Conservation (phyloP, 2,797 vertebrate species). For the Tarsius wallacei region DNA sequence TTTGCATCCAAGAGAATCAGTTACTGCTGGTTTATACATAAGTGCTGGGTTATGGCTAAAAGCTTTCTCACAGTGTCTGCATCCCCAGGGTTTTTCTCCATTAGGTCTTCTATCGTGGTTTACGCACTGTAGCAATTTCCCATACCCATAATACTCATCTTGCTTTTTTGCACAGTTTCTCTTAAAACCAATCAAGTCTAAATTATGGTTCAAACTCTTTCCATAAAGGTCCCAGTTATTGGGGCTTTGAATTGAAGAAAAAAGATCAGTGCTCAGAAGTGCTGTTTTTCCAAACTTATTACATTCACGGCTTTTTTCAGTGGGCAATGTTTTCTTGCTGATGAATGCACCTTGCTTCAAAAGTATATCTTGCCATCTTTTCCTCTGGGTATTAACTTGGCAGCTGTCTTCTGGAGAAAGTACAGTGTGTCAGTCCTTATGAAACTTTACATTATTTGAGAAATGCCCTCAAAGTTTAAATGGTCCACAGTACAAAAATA, state of each 20-base stretch:
- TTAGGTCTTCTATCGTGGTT: constrained; percentile 52
- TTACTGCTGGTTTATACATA: constrained; percentile 45
- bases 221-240: constrained; percentile 28
- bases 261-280: constrained; percentile 64
- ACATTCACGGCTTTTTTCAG: not conserved
- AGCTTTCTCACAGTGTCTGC: constrained; percentile 69
- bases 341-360: constrained; percentile 36
- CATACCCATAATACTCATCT: constrained; percentile 21
- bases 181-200: constrained; percentile 65
- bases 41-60: constrained; percentile 65
- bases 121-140: constrained; percentile 56
- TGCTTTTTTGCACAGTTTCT: constrained; percentile 62
- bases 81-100: constrained; percentile 71
- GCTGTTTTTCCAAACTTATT: constrained; percentile 72
- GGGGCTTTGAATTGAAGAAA: constrained; percentile 68
- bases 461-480: constrained; percentile 47
- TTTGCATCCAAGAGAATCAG: constrained; percentile 51
- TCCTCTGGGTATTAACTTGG: constrained; percentile 35
- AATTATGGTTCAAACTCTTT: constrained; percentile 40
- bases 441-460: constrained; percentile 48
- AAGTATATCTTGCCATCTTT: constrained; percentile 53
- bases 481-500: not conserved
- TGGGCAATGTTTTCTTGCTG: constrained; percentile 60
- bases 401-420: constrained; percentile 74
- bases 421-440: constrained; percentile 53